phyloP scores from a whole-genome alignment of 2,797 vertebrate species.

The Ataeniobius toweri region DNA sequence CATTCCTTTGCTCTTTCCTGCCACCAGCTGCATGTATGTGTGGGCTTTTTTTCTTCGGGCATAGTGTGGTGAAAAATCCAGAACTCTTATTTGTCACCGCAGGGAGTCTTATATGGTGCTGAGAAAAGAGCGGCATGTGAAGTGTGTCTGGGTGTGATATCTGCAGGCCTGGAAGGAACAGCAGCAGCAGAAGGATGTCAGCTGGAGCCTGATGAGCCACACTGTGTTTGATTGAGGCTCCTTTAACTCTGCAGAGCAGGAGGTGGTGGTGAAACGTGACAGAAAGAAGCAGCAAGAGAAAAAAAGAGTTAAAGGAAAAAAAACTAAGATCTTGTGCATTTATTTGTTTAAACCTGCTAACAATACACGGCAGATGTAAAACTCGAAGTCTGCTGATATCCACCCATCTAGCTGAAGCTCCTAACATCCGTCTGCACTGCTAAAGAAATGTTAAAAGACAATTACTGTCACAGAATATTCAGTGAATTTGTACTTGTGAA shows the following conservation, averaged over 20 bases:
- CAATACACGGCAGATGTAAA: neutral
- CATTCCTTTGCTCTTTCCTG: constrained; percentile 2
- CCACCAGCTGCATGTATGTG: constrained; percentile 9
- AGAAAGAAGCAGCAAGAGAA: neutral
- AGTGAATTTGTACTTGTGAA: constrained; percentile 29
- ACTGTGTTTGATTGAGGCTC: constrained; percentile 42
- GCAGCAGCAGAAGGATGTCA: constrained; percentile 46
- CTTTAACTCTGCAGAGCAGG: constrained; percentile 10
- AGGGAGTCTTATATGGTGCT: constrained; percentile 44
- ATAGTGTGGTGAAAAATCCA: constrained; percentile 27
- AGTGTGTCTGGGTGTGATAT: constrained; percentile 46
- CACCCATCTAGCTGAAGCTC: neutral
- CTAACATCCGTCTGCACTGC: neutral
- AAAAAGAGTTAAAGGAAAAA: neutral
- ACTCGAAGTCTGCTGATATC: neutral
- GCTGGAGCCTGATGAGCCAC: constrained; percentile 33
- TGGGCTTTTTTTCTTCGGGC: neutral
- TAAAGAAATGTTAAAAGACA: neutral
- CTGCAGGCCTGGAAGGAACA: constrained; percentile 28
- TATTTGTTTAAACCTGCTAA: neutral
- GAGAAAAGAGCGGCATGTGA: constrained; percentile 56
- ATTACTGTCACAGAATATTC: constrained; percentile 9
- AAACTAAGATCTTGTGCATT: neutral
- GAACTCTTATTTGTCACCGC: constrained; percentile 38
- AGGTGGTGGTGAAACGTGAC: constrained; percentile 8